Percentiles rank a stretch among this genome's conserved stretches.
Evolutionary conservation across 2,888 invertebrate genomes (phyloP).

Genomic region (Notodonta dromedarius): DNA sequence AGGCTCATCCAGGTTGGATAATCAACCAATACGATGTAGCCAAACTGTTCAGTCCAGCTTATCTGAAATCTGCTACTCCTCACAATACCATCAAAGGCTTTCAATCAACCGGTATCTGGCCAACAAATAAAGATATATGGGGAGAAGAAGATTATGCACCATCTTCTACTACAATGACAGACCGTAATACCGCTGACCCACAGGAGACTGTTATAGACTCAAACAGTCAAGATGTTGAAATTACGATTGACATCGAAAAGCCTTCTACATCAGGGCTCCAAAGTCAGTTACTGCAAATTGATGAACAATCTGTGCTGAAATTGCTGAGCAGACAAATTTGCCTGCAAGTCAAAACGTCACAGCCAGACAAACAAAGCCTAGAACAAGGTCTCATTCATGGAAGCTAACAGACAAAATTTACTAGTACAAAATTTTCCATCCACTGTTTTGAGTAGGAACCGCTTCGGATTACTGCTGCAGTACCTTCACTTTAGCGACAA

Average conservation of each 20-base stretch:
- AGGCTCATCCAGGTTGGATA: background rate
- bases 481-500: too few species aligned
- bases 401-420: too few species aligned
- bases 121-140: conserved; percentile 2
- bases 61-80: conserved; percentile 2
- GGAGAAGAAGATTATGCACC: conserved; percentile 5
- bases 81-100: conserved; percentile 4
- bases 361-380: too few species aligned
- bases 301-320: too few species aligned
- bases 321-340: too few species aligned
- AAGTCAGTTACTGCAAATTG: too few species aligned
- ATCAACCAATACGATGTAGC: conserved; percentile 5
- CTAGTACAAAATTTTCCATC: too few species aligned
- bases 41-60: background rate
- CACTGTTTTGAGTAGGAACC: too few species aligned
- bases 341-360: too few species aligned
- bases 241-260: background rate
- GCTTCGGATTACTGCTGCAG: too few species aligned
- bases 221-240: conserved; percentile 1
- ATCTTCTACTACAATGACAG: background rate
- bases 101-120: conserved; percentile 2
- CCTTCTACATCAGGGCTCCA: too few species aligned
- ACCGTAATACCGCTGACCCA: background rate
- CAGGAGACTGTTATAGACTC: background rate
- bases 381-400: too few species aligned